A percentile compares a stretch with the other conserved stretches of the same genome.
These are phyloP conservation scores for Tetranychus cinnabarinus DNA, from an alignment of 1,140 invertebrate species.

Conservation along the genomic window DNA sequence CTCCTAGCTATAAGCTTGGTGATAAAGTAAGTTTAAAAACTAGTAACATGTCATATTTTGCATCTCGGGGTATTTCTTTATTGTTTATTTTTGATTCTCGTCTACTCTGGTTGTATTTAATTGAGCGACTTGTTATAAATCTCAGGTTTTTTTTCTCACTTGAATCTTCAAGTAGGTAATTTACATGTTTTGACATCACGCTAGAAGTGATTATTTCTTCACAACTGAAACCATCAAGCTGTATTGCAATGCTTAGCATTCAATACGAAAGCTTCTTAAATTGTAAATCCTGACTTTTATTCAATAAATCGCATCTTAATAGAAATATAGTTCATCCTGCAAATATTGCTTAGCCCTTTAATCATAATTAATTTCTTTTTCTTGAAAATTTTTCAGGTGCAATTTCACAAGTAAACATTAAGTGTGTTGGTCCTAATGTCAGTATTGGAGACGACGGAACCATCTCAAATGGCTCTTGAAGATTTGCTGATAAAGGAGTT, in stretches of 20 bases:
- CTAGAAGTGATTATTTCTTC: too few relatives aligned
- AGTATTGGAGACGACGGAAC: conserved; percentile 78
- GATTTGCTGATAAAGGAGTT: conserved; percentile 40
- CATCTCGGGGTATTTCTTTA: too few relatives aligned
- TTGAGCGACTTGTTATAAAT: too few relatives aligned
- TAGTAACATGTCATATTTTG: background rate
- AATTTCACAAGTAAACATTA: conserved; percentile 91
- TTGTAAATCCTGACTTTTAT: conserved; percentile 29
- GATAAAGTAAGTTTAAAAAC: conserved; percentile 17
- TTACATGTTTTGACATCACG: too few relatives aligned
- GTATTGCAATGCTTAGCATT: too few relatives aligned
- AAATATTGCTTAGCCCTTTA: background rate
- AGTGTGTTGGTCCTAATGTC: conserved; percentile 81
- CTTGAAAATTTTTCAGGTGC: conserved; percentile 27
- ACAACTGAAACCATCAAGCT: too few relatives aligned
- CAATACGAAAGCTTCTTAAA: too few relatives aligned
- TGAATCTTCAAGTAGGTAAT: too few relatives aligned
- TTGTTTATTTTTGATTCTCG: background rate
- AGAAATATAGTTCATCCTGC: conserved; percentile 28
- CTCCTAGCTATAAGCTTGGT: conserved; percentile 55
- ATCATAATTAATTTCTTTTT: background rate
- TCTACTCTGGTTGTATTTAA: too few relatives aligned
- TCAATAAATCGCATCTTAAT: conserved; percentile 95
- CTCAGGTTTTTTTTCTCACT: too few relatives aligned
- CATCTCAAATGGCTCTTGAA: conserved; percentile 98